Conservation (phyloP, 2,888 invertebrate genomes). For the Hoplodrina ambigua region DNA sequence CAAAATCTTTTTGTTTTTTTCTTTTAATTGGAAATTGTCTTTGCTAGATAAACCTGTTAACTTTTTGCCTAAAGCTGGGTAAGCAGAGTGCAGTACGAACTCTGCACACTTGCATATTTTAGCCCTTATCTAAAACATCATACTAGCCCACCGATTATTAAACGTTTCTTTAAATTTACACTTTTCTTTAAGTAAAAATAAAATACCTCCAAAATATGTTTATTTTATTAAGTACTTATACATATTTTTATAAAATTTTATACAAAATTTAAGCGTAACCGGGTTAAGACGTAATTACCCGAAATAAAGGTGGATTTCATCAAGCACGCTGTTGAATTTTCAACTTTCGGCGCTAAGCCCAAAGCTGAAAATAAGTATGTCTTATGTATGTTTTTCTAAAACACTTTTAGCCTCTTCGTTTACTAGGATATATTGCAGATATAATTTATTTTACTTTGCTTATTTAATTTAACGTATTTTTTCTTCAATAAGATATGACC, state of each 20-base stretch:
- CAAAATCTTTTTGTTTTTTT: too few relatives aligned
- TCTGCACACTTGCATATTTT: background rate
- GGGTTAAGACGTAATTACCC: background rate
- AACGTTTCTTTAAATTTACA: background rate
- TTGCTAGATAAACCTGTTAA: background rate
- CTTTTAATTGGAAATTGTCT: too few relatives aligned
- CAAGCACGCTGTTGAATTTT: background rate
- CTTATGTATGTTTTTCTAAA: background rate
- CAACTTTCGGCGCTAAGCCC: background rate
- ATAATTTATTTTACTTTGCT: too few relatives aligned
- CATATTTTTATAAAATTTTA: constrained; percentile 21
- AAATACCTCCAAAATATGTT: constrained; percentile 16
- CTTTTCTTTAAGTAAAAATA: constrained; percentile 15
- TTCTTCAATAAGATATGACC: background rate
- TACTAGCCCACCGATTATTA: constrained; percentile 3
- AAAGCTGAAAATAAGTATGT: background rate
- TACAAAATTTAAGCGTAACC: constrained; percentile 11
- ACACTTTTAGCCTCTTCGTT: background rate
- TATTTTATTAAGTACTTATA: background rate
- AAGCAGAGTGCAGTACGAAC: constrained; percentile 2
- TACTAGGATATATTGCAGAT: too few relatives aligned
- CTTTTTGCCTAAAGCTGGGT: background rate
- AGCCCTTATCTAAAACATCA: background rate
- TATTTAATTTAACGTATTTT: too few relatives aligned
- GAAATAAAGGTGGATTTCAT: background rate